Evolutionary conservation across 2,797 vertebrate species (phyloP).

Genomic region (Apodemus agrarius): DNA sequence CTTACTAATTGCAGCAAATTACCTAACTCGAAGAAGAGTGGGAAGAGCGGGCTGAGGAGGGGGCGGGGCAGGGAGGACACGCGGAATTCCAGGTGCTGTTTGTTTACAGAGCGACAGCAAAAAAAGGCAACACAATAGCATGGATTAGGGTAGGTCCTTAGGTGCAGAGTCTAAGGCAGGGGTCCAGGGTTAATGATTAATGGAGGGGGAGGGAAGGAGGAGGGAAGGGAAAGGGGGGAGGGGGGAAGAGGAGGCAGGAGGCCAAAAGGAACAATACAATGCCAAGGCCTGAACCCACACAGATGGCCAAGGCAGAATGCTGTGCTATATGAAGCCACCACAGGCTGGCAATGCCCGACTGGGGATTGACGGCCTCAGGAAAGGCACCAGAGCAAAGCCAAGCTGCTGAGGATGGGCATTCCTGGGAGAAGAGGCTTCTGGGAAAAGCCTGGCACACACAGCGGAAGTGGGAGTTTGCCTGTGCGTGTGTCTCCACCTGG

Average conservation of each 20-base stretch:
- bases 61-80: background rate
- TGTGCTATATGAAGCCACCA: background rate
- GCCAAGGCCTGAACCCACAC: background rate
- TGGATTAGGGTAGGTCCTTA: background rate
- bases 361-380: background rate
- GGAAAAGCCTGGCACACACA: background rate
- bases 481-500: background rate
- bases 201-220: no score
- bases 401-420: background rate
- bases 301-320: background rate
- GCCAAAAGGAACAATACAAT: background rate
- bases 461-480: background rate
- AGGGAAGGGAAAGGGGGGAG: no score
- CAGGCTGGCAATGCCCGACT: background rate
- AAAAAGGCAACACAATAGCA: background rate
- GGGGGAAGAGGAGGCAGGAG: no score
- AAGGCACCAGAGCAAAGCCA: background rate
- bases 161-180: background rate
- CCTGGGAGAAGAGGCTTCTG: background rate
- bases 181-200: no score
- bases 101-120: background rate
- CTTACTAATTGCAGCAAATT: conserved; percentile 1
- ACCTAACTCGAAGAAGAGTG: background rate
- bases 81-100: background rate
- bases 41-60: background rate